Conservation (phyloP, 2,888 invertebrate genomes). For the Aromia moschata region DNA sequence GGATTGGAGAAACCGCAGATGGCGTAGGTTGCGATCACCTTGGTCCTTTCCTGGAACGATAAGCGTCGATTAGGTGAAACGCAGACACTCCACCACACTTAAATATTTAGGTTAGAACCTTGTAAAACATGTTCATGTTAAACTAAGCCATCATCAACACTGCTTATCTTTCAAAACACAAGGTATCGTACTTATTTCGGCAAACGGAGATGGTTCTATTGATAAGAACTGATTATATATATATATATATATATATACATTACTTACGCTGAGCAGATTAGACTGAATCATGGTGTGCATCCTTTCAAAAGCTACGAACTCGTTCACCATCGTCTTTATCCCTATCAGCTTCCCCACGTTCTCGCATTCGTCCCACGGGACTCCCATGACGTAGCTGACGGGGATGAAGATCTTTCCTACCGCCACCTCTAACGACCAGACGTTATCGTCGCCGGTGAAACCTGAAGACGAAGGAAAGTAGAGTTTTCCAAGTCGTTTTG, state of each 20-base stretch:
- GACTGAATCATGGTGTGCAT: constrained; percentile 69
- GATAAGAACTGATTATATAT: no score
- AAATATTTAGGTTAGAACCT: no score
- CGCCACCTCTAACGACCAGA: constrained; percentile 75
- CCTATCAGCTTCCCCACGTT: constrained; percentile 86
- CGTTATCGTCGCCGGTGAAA: constrained; percentile 30
- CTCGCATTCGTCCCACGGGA: constrained; percentile 78
- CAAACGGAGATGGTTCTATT: no score
- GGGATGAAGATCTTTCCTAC: constrained; percentile 92
- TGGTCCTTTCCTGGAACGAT: constrained; percentile 76
- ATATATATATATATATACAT: no score
- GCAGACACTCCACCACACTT: no score
- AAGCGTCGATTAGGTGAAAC: no score
- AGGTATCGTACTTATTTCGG: no score
- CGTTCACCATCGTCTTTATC: constrained; percentile 89
- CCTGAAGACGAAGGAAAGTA: not conserved
- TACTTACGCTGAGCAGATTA: constrained; percentile 6
- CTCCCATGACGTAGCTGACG: constrained; percentile 88
- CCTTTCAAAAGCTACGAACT: constrained; percentile 88
- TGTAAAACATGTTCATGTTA: no score
- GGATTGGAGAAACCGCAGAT: constrained; percentile 94
- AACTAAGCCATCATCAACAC: no score
- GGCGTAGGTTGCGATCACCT: constrained; percentile 88
- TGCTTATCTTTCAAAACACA: no score
- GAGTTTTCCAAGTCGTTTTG: no score